These are phyloP conservation scores for Vireo altiloquus DNA, from an alignment of 2,113 vertebrate species.

Conservation along the genomic window DNA sequence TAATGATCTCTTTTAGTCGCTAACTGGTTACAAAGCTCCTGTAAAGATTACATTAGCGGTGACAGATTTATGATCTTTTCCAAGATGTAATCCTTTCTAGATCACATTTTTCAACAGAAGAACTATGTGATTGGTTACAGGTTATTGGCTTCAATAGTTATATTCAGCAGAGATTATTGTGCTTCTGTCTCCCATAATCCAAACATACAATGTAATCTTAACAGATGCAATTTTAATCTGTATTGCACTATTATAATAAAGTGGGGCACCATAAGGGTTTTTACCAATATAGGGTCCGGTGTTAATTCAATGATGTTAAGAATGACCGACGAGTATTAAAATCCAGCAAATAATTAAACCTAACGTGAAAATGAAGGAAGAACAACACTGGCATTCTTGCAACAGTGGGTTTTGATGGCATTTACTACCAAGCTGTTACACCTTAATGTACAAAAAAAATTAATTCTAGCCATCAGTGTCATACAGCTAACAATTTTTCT, in stretches of 20 bases:
- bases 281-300: slow-evolving; percentile 47
- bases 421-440: slow-evolving; percentile 64
- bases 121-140: slow-evolving; percentile 72
- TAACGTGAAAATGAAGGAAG: slow-evolving; percentile 60
- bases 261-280: slow-evolving; percentile 63
- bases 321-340: slow-evolving; percentile 58
- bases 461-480: slow-evolving; percentile 20
- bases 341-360: slow-evolving; percentile 69
- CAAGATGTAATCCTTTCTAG: slow-evolving; percentile 69
- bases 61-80: slow-evolving; percentile 75
- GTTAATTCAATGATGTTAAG: slow-evolving; percentile 65
- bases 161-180: slow-evolving; percentile 63
- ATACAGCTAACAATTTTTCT: background rate
- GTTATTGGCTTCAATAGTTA: slow-evolving; percentile 70
- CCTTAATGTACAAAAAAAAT: slow-evolving; percentile 54
- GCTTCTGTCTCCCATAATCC: slow-evolving; percentile 67
- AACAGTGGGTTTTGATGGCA: slow-evolving; percentile 30
- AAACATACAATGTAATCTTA: slow-evolving; percentile 66
- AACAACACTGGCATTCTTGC: slow-evolving; percentile 50
- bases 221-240: slow-evolving; percentile 75
- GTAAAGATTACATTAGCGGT: slow-evolving; percentile 71
- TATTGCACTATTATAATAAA: slow-evolving; percentile 61
- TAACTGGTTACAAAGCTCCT: slow-evolving; percentile 71
- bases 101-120: slow-evolving; percentile 66
- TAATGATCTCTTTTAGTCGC: slow-evolving; percentile 68